Base-by-base conservation (phyloP, 2,797 vertebrate species). In the Sylvilagus floridanus region DNA sequence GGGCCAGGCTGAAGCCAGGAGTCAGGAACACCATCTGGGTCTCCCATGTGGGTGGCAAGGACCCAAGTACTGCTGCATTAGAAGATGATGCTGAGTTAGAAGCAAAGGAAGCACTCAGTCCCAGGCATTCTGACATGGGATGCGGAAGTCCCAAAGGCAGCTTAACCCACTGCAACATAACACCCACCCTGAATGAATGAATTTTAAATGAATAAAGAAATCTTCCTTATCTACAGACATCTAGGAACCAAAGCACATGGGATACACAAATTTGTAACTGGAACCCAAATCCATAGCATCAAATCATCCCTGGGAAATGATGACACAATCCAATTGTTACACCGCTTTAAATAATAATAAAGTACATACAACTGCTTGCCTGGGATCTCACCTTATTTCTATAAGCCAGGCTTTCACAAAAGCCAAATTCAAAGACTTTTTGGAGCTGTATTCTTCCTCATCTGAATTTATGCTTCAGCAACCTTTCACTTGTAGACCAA, bases 201-300 rank as follows among this genome's bases (percentile, higher is more conserved):
- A 47, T 63, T 83, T 92, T 78, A 54, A 95, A 21, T 72, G 68
- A 91, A 37, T 89, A 81, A 73, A 87, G 54, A 57, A 54, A 24
- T 4, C 47, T 30, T 82, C 22, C 24, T 68, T 30, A 63, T 11
- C 8, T 52, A 35, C 28, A 91, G 78, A 83, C 47, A 57, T 5
- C 13, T 2, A 19, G 13, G 75, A 35, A 77, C n/a, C 82, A 88
- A 88, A 76, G n/a, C 14, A 12, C 60, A n/a, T 3, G 28, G 16
- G 73, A 73, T 37, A 65, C 10, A 47, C 85, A 60, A 22, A 63
- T 90, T 69, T 24, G 28, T 62, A 71, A 52, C 60, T 16, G 4
- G 37, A 93, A n/a, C 37, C 71, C 7, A 42, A 57, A 50, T 88
- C 60, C 7, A n/a, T 11, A 52, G 35, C 42, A 66, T 62, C 54